Base-by-base conservation (phyloP, 2,113 vertebrate species). In the Azemiops feae region DNA sequence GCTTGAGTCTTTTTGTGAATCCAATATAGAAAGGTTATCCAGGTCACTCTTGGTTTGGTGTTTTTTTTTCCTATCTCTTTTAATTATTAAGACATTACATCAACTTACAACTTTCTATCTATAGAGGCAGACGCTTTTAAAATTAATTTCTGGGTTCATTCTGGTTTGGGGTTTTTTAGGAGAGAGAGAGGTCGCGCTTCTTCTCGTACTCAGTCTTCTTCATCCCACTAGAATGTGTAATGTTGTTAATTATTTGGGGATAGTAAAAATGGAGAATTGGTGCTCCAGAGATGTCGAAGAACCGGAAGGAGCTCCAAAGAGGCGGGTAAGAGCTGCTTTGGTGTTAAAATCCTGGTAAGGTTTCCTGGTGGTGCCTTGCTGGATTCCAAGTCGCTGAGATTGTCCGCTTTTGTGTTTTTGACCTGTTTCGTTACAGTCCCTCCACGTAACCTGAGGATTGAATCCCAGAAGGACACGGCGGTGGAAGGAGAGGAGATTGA, bases 401-500 rank as follows among this genome's bases (percentile, higher is more conserved):
- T 95, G 87, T 95, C 94, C 12, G 27, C 47, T 54, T 53, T 74
- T 86, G 53, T 89, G 53, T 89, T 89, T 89, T 57, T 39, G 9
- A 64, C 6, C 5, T 47, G 18, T 87, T 57, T 64, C 25, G 0
- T 95, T 97, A 93, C 90, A 99, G 99, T 99, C 95, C 99, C 99
- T 0, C 99, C 99, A 85, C 98, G 98, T 95, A 99, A 98, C 90
- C 96, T 99, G 96, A 98, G 99, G 87, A 99, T 99, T 5, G 99
- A 99, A 93, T 98, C 99, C 95, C 98, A 98, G 74, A 99, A 99
- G 85, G 99, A 99, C 52, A 96, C 98, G 0, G 98, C 99, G 0
- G 97, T 98, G 10, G 99, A 99, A 97, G 99, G 99, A 25, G 99
- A 99, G 50, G 99, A 99, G 98, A 99, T 99, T 0, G 99, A 99